Evolutionary conservation across 2,888 invertebrate genomes (phyloP), one percentile per base, ranked within the genome.

Genomic region (Julus scanicus): DNA sequence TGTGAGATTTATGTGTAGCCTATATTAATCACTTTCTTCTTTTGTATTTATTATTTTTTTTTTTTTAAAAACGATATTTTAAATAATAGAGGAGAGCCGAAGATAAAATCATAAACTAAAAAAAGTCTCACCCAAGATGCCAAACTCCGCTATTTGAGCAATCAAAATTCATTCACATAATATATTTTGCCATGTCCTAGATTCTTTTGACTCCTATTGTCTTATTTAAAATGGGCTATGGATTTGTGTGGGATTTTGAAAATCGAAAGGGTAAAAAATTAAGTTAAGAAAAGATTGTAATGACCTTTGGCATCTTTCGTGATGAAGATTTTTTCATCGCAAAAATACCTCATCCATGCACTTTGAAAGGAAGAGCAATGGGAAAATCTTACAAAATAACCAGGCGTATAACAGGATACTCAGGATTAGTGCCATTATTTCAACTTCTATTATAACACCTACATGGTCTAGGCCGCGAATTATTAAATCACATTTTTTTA

Each of bases 261-360:
- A 37, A 80, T 37, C 37, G 80, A 80, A 80, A 37, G 80, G 63
- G 37, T 11, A 80, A 80, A 80, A 80, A 80, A 37, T 37, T 1
- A 4, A 80, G 15, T 15, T 37, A 1, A 80, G 80, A 37, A 63
- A 80, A 80, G 37, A 37, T 37, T 2, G 80, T 37, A 80, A 37
- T 80, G 80, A 80, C 80, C 80, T 80, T 80, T 80, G 29, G 37
- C 37, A 37, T 37, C 80, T 29, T 80, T 80, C 80, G 80, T 80
- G 80, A 37, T 37, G 80, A 80, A 80, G 2, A 29, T 80, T 80
- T 80, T 80, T 80, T 63, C 63, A 44, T 6, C 15, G 29, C 37
- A 80, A 37, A 71, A 37, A 37, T 80, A 37, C 80, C 13, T 80
- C 37, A 80, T 80, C 80, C 29, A n/a, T n/a, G n/a, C 80, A 6